Evolutionary conservation across 2,797 vertebrate genomes (phyloP), one percentile per base, ranked within the genome.

Genomic region (Chrysocyon brachyurus): DNA sequence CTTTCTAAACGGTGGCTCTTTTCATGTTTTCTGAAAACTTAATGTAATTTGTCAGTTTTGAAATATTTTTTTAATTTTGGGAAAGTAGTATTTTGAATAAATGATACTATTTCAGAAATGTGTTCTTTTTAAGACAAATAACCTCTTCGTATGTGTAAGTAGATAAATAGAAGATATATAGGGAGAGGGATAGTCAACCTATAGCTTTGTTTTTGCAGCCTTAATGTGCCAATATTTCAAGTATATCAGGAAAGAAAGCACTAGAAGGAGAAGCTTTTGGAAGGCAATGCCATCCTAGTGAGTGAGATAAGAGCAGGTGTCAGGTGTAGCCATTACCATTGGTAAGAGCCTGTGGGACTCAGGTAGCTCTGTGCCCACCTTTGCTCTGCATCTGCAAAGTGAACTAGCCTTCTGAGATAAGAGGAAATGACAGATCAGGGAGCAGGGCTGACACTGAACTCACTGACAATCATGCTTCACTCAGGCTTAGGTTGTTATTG

Each of bases 381-480:
- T 61, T 64, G 59, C 46, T 57, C 7, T 54, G 49, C 0, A 2
- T 66, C 56, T 78, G 72, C 81, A 81, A 36, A 78, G 89, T 59
- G 79, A 77, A 91, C 82, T 26, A 59, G 79, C 12, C 46, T 91
- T 49, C 88, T 66, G 78, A 87, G 84, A 88, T 64, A 54, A 84
- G 33, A 84, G 72, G 72, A 94, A 82, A 91, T 61, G 81, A 92
- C 77, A 81, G 90, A 87, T 79, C 17, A 82, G 64, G 56, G 85
- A 89, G 91, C 10, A 31, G n/a, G 10, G 1, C 16, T 36, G 78
- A 11, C 11, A 0, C 7, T 56, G 88, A 87, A 87, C 28, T 90
- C 15, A n/a, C 54, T 83, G 86, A 86, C 73, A 89, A 0, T 79
- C 73, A 79, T n/a, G 19, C 40, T 92, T 89, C 57, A 36, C 40